phyloP scores from a whole-genome alignment of 2,888 invertebrate genomes.

The Xestoiulus laeticollis region DNA sequence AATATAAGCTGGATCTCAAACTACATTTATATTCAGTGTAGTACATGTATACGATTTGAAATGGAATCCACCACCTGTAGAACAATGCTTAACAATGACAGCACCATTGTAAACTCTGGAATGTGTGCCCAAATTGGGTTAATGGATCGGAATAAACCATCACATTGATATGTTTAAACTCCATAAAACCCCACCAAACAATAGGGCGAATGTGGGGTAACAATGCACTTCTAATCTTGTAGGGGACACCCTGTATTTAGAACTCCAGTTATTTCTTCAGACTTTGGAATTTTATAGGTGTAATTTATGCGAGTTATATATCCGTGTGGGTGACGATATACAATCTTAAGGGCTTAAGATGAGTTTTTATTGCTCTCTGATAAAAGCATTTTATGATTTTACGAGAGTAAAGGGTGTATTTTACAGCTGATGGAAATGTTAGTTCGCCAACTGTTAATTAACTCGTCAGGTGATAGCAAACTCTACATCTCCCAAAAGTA shows the following conservation, averaged over 20 bases:
- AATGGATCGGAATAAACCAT: too few relatives aligned
- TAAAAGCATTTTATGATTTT: not conserved
- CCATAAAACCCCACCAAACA: too few relatives aligned
- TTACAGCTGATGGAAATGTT: not conserved
- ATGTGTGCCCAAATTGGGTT: too few relatives aligned
- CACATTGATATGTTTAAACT: too few relatives aligned
- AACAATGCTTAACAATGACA: too few relatives aligned
- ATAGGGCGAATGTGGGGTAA: not conserved
- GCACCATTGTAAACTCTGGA: too few relatives aligned
- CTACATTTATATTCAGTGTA: too few relatives aligned
- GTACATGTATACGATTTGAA: too few relatives aligned
- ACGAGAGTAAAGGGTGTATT: not conserved
- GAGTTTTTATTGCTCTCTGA: not conserved
- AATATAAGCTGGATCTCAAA: too few relatives aligned
- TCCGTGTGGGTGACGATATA: not conserved
- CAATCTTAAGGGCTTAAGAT: not conserved
- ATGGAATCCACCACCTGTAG: too few relatives aligned
- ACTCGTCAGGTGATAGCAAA: not conserved
- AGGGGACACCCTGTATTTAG: not conserved
- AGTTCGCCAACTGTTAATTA: not conserved
- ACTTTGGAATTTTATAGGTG: not conserved
- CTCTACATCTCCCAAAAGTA: not conserved
- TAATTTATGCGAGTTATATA: not conserved
- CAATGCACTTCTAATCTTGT: too few relatives aligned
- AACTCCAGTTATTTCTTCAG: not conserved